Base-by-base conservation (phyloP, 1,140 invertebrate genomes). In the Thaumetopoea pityocampa region DNA sequence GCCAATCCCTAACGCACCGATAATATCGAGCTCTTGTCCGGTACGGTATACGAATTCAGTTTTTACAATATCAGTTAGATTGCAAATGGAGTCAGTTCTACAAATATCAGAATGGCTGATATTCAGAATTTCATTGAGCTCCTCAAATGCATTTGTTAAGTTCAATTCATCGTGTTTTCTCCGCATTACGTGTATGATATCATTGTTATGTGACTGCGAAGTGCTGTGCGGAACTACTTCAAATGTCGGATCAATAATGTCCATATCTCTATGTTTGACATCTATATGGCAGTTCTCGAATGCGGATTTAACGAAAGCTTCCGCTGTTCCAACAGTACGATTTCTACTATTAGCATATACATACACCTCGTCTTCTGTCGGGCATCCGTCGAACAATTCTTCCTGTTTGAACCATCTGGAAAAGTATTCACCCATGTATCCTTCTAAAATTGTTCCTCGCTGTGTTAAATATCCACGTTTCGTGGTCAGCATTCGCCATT, bases 261-360 rank as follows among this genome's bases (percentile, higher is more conserved):
- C 36, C 0, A 51, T 62, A 30, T 64, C 33, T 24, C 41, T 54
- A 22, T 56, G 49, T 44, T 58, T 32, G 0, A 74, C 47, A 7
- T 11, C 48, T 1, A 78, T 27, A 30, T 67, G 52, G 26, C 73
- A 81, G 16, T 51, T 51, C 38, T 35, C 42, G 22, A 81, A 81
- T 2, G 68, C 73, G 18, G 54, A 48, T 4, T 55, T 49, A 0
- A 56, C 52, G 42, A 81, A 81, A 1, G 70, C 72, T 22, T 60
- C 51, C 3, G 72, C 77, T 0, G 77, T 61, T 41, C 56, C 65
- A 16, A 41, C 60, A 3, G 77, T 78, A 7, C 77, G 57, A 26
- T 69, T 65, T n/a, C 16, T 45, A 0, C 55, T 62, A 36, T 81
- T 81, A 0, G 70, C 55, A 34, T 69, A 77, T 32, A 72, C 49